Percentiles rank a stretch among this genome's conserved stretches.
phyloP scores from a whole-genome alignment of 1,140 invertebrate species.

The Coptotermes formosanus region DNA sequence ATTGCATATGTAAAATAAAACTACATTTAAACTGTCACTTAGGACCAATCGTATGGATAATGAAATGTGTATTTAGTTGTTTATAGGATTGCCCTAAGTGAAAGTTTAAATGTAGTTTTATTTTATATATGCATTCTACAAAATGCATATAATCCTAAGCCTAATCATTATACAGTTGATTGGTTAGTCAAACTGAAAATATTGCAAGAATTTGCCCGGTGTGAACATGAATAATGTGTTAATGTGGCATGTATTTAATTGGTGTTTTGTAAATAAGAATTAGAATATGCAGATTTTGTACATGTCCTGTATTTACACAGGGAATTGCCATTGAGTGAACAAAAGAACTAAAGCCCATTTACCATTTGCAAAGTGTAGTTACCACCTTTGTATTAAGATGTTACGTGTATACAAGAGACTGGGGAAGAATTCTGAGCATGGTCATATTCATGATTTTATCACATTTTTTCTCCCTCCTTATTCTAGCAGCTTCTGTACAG shows the following conservation, averaged over 20 bases:
- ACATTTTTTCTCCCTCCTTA: neutral
- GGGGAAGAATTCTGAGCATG: neutral
- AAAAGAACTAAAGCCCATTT: neutral
- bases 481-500: neutral
- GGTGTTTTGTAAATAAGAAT: neutral
- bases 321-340: neutral
- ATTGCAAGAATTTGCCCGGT: no score
- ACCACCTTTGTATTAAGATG: neutral
- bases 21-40: no score
- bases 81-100: no score
- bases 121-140: no score
- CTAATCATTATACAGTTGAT: no score
- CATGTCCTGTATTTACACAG: neutral
- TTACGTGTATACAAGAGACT: neutral
- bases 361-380: neutral
- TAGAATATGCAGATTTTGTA: neutral
- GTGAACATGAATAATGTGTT: neutral
- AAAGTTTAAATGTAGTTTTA: no score
- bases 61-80: no score
- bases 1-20: no score
- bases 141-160: no score
- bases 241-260: neutral
- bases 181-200: no score
- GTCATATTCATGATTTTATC: neutral
- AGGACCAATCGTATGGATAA: no score